Evolutionary conservation across 2,113 vertebrate species (phyloP).

Genomic region (Pao palembangensis): DNA sequence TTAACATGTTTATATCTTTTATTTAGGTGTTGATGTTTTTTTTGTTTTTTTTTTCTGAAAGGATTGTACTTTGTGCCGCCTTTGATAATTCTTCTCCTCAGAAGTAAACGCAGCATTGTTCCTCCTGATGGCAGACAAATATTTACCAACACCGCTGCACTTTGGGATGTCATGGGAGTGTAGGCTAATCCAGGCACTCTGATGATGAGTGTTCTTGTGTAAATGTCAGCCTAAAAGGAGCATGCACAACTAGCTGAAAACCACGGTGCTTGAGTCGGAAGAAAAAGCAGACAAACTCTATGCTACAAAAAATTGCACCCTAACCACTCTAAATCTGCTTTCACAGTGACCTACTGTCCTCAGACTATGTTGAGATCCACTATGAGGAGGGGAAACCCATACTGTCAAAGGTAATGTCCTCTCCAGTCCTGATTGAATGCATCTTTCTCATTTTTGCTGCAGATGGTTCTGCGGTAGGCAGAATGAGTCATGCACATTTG

Average conservation of each 20-base stretch:
- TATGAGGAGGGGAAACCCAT: conserved; percentile 86
- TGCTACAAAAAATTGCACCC: conserved; percentile 13
- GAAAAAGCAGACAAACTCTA: conserved; percentile 15
- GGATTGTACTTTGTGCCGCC: conserved; percentile 1
- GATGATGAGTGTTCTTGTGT: conserved; percentile 43
- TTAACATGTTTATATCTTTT: neutral
- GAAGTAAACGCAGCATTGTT: conserved; percentile 8
- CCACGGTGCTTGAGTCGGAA: conserved; percentile 50
- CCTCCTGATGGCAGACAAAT: conserved; percentile 12
- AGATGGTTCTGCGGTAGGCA: neutral
- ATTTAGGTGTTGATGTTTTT: neutral
- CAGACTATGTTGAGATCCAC: conserved; percentile 94
- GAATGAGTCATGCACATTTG: conserved; percentile 8
- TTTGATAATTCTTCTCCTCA: conserved; percentile 6
- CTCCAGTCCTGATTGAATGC: neutral
- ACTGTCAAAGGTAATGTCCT: conserved; percentile 84
- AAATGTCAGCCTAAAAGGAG: conserved; percentile 25
- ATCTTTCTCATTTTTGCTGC: neutral
- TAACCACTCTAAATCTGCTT: conserved; percentile 37
- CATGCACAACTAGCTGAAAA: conserved; percentile 19
- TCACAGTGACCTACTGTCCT: conserved; percentile 90
- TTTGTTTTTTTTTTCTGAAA: conserved; percentile 7
- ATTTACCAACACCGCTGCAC: conserved; percentile 27
- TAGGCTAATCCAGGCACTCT: conserved; percentile 31
- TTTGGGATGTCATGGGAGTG: conserved; percentile 25